These are phyloP conservation scores for Cyprinus carpio DNA, from an alignment of 2,113 vertebrate species.

Conservation along the genomic window DNA sequence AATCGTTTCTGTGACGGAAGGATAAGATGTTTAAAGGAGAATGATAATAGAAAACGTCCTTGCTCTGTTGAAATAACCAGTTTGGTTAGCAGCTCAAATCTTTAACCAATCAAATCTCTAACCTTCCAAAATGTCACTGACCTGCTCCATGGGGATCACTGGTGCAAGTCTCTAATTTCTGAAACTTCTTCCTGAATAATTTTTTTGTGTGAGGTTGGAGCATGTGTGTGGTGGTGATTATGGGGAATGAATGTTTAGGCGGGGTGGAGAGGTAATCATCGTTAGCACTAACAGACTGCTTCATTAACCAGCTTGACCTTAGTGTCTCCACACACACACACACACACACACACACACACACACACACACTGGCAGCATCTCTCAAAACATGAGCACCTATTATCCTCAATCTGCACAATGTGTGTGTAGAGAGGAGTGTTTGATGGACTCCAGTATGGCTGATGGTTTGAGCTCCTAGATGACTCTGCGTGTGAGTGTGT, in stretches of 20 bases:
- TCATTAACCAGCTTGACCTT: constrained; percentile 63
- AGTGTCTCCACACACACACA: constrained; percentile 47
- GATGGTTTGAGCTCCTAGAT: constrained; percentile 61
- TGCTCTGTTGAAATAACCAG: background rate
- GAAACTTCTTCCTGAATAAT: background rate
- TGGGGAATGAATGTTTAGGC: constrained; percentile 12
- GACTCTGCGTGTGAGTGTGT: constrained; percentile 53
- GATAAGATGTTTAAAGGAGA: background rate
- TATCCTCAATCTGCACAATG: background rate
- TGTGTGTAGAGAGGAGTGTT: constrained; percentile 23
- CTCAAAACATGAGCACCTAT: constrained; percentile 21
- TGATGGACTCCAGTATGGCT: background rate
- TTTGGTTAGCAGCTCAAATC: constrained; percentile 9
- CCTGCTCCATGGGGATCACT: background rate
- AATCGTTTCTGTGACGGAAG: constrained; percentile 29
- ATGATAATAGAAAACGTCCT: background rate
- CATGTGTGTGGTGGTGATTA: constrained; percentile 24
- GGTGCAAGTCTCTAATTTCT: background rate
- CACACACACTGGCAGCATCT: background rate
- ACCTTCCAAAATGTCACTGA: background rate
- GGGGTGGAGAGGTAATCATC: constrained; percentile 57
- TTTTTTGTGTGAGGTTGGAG: background rate
- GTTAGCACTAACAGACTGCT: constrained; percentile 57
- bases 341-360: background rate
- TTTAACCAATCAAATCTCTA: background rate